Conservation (phyloP, 1,140 invertebrate genomes). For the Apis cerana region DNA sequence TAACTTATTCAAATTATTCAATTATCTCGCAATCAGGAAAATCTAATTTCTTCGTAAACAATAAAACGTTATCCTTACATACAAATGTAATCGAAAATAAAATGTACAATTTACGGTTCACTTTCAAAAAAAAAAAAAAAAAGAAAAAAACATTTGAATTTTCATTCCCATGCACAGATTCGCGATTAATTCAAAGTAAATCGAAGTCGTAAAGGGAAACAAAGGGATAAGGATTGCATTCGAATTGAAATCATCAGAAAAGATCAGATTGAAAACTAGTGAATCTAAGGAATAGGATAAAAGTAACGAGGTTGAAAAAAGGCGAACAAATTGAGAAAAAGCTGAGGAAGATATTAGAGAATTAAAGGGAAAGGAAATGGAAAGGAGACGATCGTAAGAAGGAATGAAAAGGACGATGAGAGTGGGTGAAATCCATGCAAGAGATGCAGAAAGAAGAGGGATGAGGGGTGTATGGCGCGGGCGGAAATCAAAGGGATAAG, state of each 20-base stretch:
- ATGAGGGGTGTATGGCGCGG: background rate
- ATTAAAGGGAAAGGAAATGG: background rate
- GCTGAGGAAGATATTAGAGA: slow-evolving; percentile 3
- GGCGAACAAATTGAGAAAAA: background rate
- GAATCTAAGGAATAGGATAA: background rate
- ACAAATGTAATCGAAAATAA: no score
- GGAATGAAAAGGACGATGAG: background rate
- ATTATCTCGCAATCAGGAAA: no score
- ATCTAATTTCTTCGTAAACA: no score
- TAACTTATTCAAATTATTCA: no score
- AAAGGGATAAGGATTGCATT: background rate
- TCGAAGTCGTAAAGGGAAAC: background rate
- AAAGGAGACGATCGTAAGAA: background rate
- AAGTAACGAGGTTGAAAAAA: slow-evolving; percentile 6
- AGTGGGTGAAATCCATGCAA: slow-evolving; percentile 22
- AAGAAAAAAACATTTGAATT: no score
- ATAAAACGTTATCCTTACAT: no score
- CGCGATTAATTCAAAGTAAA: no score
- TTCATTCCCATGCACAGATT: background rate
- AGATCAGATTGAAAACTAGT: background rate
- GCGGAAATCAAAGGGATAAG: background rate
- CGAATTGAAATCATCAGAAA: background rate
- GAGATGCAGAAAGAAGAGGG: background rate
- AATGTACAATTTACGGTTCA: no score
- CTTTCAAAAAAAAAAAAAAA: no score